These are phyloP conservation scores for Acestrorhynchus altus DNA, from an alignment of 2,797 vertebrate genomes.

Conservation along the genomic window DNA sequence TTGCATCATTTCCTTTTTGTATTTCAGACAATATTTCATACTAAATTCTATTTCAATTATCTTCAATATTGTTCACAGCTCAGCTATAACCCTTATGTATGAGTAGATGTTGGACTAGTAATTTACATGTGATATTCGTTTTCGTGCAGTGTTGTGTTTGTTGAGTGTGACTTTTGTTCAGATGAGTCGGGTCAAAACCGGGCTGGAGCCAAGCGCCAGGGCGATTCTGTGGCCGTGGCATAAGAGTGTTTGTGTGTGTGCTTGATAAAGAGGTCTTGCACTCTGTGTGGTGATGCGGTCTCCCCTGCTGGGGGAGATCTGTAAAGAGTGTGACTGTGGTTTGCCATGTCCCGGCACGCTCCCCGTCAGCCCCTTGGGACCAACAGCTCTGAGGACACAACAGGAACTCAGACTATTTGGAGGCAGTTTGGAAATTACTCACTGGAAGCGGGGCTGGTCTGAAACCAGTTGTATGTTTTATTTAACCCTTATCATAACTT, in stretches of 20 bases:
- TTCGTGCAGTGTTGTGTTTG: constrained; percentile 23
- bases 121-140: not conserved
- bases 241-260: constrained; percentile 31
- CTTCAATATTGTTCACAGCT: too few species aligned
- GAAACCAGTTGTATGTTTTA: not conserved
- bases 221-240: constrained; percentile 7
- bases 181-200: constrained; percentile 5
- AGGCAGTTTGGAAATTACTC: not conserved
- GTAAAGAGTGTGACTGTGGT: constrained; percentile 69
- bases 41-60: too few species aligned
- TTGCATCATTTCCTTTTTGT: too few species aligned
- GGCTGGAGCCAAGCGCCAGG: not conserved
- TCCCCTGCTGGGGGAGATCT: constrained; percentile 50
- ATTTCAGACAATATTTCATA: too few species aligned
- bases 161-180: constrained; percentile 43
- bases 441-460: not conserved
- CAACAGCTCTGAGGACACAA: constrained; percentile 44
- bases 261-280: constrained; percentile 22
- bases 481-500: not conserved
- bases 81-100: not conserved
- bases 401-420: constrained; percentile 33
- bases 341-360: constrained; percentile 36
- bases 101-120: not conserved
- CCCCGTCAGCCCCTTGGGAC: constrained; percentile 27
- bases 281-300: constrained; percentile 54